phyloP scores from a whole-genome alignment of 2,113 vertebrate species.

The Hippocampus zosterae region DNA sequence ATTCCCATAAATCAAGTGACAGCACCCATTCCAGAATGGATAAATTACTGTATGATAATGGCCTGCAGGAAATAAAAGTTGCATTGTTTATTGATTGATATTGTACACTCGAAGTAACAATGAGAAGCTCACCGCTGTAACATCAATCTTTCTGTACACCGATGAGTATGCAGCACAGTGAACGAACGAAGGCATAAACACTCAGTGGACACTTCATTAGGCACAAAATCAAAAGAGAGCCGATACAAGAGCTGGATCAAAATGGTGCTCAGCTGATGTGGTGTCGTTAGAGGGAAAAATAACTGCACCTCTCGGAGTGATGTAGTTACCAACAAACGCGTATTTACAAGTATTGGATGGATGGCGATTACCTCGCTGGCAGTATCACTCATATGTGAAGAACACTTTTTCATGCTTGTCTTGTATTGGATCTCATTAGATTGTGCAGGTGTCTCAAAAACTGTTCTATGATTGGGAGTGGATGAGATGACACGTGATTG shows the following conservation, averaged over 20 bases:
- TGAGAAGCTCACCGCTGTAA: background rate
- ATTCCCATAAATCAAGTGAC: conserved; percentile 17
- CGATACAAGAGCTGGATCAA: background rate
- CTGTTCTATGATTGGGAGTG: conserved; percentile 21
- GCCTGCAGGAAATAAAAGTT: conserved; percentile 22
- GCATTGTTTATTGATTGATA: conserved; percentile 26
- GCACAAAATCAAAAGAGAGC: background rate
- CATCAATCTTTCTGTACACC: conserved; percentile 2
- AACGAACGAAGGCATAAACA: conserved; percentile 3
- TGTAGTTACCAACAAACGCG: background rate
- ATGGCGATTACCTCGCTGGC: background rate
- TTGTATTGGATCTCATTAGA: conserved; percentile 3
- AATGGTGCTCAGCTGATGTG: background rate
- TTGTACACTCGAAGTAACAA: conserved; percentile 1
- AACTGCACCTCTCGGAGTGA: background rate
- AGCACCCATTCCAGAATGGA: conserved; percentile 18
- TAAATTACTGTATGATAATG: conserved; percentile 6
- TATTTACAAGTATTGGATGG: background rate
- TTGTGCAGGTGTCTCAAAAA: background rate
- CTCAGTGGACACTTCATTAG: background rate
- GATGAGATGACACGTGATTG: conserved; percentile 23
- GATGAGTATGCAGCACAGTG: conserved; percentile 5
- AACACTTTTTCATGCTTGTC: background rate
- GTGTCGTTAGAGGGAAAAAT: conserved; percentile 16
- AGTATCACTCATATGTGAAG: background rate